Conservation (phyloP, 2,113 vertebrate genomes). For the Bufo bufo region DNA sequence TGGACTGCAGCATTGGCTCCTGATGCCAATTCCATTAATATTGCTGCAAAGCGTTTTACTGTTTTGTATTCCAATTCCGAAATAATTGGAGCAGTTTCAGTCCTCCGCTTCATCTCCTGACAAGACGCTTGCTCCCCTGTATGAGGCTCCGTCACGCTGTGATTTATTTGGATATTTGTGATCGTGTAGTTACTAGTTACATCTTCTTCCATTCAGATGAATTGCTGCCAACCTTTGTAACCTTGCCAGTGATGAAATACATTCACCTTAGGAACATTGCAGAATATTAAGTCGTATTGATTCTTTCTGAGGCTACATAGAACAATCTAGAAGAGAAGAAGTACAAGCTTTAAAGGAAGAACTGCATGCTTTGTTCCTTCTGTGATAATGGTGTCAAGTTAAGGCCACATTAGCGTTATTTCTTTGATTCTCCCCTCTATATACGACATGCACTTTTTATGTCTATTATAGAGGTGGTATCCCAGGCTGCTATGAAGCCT, state of each 20-base stretch:
- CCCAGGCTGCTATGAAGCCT: too few species aligned
- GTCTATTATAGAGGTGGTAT: too few species aligned
- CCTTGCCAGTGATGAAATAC: constrained; percentile 68
- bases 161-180: constrained; percentile 49
- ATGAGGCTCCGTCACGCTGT: background rate
- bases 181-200: constrained; percentile 41
- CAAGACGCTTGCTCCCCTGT: background rate
- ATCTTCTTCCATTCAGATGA: constrained; percentile 23
- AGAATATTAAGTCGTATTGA: constrained; percentile 65
- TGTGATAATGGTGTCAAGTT: background rate
- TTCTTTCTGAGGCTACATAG: constrained; percentile 55
- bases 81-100: constrained; percentile 4
- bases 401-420: background rate
- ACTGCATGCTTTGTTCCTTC: background rate
- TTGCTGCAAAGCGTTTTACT: background rate
- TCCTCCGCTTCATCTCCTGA: background rate
- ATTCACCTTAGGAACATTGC: constrained; percentile 60
- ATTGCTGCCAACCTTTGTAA: constrained; percentile 58
- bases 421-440: background rate
- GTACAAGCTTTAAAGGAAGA: background rate
- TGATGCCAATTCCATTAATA: background rate
- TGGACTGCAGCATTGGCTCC: background rate
- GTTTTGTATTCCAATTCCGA: constrained; percentile 3
- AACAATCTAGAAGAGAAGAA: background rate
- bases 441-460: background rate